Evolutionary conservation across 2,113 vertebrate genomes (phyloP).

Genomic region (Phalacrocorax carbo): DNA sequence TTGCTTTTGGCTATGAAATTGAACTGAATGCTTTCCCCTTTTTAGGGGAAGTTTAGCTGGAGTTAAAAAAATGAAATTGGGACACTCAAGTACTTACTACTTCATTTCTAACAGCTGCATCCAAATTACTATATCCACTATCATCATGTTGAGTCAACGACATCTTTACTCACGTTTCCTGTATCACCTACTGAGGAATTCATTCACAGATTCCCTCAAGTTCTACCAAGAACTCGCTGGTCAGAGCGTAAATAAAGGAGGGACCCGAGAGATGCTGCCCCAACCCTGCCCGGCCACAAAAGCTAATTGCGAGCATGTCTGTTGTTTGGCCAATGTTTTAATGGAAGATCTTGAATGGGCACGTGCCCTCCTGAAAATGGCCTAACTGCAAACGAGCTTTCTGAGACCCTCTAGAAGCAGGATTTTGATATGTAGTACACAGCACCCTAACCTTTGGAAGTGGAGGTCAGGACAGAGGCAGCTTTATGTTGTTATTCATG

Average conservation of each 20-base stretch:
- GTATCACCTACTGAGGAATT: not conserved
- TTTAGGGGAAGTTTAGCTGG: not conserved
- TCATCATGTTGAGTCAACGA: not conserved
- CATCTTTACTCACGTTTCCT: not conserved
- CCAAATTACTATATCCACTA: not conserved
- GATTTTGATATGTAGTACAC: not conserved
- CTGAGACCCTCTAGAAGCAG: not conserved
- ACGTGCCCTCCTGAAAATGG: not conserved
- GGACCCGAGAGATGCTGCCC: not conserved
- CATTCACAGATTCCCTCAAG: not conserved
- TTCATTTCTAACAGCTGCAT: not conserved
- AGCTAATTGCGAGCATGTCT: not conserved
- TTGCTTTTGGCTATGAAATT: slow-evolving; percentile 48
- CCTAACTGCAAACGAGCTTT: not conserved
- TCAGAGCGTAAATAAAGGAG: not conserved
- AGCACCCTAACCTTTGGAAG: not conserved
- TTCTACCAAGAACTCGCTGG: not conserved
- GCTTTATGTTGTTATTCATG: not conserved
- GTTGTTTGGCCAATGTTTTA: not conserved
- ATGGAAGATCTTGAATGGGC: not conserved
- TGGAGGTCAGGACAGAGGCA: not conserved
- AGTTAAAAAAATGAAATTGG: not conserved
- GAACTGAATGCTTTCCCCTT: not conserved
- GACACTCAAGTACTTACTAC: not conserved
- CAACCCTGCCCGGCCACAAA: not conserved